Evolutionary conservation across 1,140 invertebrate genomes (phyloP).

Genomic region (Atta colombica): DNA sequence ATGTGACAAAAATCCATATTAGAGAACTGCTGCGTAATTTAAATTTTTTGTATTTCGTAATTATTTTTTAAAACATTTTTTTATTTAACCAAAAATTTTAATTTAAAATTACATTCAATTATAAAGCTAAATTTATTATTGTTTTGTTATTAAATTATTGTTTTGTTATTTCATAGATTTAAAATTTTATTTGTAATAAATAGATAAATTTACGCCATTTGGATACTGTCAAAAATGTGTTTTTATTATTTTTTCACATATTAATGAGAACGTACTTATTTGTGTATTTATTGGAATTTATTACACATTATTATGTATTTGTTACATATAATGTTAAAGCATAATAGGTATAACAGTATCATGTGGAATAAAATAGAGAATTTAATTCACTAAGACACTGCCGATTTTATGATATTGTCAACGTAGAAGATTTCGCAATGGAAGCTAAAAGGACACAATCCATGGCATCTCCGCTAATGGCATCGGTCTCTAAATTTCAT

Average conservation of each 20-base stretch:
- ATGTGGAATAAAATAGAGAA: not conserved
- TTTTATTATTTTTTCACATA: not conserved
- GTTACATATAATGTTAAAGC: not conserved
- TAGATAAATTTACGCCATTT: not conserved
- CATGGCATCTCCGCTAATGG: slow-evolving; percentile 21
- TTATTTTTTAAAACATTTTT: not conserved
- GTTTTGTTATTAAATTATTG: not conserved
- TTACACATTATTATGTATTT: not conserved
- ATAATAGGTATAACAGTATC: not conserved
- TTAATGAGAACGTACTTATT: not conserved
- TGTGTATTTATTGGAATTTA: not conserved
- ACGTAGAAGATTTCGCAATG: not conserved
- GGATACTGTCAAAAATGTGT: not conserved
- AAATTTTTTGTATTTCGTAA: slow-evolving; percentile 2
- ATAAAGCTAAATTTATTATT: not conserved
- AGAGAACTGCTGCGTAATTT: not conserved
- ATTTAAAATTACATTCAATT: not conserved
- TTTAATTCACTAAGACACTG: slow-evolving; percentile 6
- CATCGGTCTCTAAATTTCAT: slow-evolving; percentile 69
- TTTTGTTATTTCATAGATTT: not conserved
- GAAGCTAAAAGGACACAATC: slow-evolving; percentile 17
- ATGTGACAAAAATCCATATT: slow-evolving; percentile 11
- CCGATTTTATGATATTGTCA: not conserved
- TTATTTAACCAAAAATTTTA: not conserved
- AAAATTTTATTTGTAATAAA: not conserved